Conservation (phyloP, 2,888 invertebrate species). For the Cloeon dipterum region DNA sequence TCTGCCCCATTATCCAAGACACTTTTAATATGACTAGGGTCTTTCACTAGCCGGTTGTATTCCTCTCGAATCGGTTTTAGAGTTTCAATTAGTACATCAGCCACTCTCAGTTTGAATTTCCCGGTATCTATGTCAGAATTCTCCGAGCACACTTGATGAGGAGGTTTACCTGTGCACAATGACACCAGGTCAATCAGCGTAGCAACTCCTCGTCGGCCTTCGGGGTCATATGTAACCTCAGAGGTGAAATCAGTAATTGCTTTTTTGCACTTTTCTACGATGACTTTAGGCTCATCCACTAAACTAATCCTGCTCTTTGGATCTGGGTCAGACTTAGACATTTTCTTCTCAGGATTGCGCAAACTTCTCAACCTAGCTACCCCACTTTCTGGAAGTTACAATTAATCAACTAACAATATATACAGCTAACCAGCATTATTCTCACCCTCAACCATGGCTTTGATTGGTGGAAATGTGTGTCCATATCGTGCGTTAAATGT, state of each 20-base stretch:
- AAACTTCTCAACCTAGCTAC: conserved; percentile 53
- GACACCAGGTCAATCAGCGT: conserved; percentile 75
- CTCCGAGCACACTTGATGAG: conserved; percentile 45
- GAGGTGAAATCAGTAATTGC: conserved; percentile 79
- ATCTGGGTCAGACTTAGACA: conserved; percentile 90
- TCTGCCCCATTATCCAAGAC: conserved; percentile 36
- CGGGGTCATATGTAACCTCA: conserved; percentile 58
- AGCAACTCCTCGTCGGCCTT: conserved; percentile 59
- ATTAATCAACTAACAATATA: conserved; percentile 6
- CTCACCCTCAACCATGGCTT: conserved; percentile 33
- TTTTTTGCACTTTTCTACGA: conserved; percentile 54
- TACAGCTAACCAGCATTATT: not conserved
- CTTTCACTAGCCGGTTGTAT: conserved; percentile 29
- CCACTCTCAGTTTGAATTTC: conserved; percentile 44
- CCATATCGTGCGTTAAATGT: conserved; percentile 62
- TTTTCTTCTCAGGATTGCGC: conserved; percentile 71
- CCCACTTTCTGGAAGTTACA: conserved; percentile 22
- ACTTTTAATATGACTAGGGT: conserved; percentile 34
- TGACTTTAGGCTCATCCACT: conserved; percentile 44
- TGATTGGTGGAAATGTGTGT: conserved; percentile 53
- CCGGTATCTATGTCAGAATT: conserved; percentile 43
- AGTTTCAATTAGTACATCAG: conserved; percentile 45
- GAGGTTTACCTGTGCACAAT: conserved; percentile 36
- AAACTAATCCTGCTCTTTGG: conserved; percentile 55
- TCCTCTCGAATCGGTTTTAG: conserved; percentile 42